Conservation (phyloP, 2,797 vertebrate genomes). For the Mormyrops boulengeri region DNA sequence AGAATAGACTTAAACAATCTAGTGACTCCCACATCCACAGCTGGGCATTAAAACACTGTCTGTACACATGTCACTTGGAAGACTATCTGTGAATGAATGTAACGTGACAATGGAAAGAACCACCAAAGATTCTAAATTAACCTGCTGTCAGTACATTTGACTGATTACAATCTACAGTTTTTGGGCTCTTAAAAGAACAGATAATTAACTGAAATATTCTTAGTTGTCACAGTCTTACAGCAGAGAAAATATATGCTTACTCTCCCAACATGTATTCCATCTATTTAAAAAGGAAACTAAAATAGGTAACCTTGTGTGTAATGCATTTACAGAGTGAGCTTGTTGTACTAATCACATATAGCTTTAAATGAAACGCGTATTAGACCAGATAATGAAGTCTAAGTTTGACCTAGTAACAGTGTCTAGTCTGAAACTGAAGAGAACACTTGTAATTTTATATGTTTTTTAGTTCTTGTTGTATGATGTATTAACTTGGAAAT, state of each 20-base stretch:
- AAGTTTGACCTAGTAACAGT: not conserved
- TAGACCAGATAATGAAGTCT: not conserved
- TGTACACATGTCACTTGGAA: not conserved
- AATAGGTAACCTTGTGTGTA: not conserved
- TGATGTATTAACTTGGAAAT: not conserved
- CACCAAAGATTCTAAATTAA: not conserved
- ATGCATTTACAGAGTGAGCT: not conserved
- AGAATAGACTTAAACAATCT: not conserved
- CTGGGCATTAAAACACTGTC: not conserved
- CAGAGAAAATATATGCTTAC: not conserved
- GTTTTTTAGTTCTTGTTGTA: not conserved
- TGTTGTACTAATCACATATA: not conserved
- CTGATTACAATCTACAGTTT: not conserved
- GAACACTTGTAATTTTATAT: not conserved
- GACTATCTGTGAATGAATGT: not conserved
- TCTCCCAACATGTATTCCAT: not conserved
- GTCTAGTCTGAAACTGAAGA: not conserved
- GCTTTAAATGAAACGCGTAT: not conserved
- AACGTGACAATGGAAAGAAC: not conserved
- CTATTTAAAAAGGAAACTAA: slow-evolving; percentile 13
- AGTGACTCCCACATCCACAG: not conserved
- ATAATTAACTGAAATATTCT: not conserved
- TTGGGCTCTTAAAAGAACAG: not conserved
- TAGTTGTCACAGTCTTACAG: not conserved
- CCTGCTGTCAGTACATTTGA: not conserved